These are phyloP conservation scores for Pteropus rufus DNA, from an alignment of 2,797 vertebrate species.

Conservation along the genomic window DNA sequence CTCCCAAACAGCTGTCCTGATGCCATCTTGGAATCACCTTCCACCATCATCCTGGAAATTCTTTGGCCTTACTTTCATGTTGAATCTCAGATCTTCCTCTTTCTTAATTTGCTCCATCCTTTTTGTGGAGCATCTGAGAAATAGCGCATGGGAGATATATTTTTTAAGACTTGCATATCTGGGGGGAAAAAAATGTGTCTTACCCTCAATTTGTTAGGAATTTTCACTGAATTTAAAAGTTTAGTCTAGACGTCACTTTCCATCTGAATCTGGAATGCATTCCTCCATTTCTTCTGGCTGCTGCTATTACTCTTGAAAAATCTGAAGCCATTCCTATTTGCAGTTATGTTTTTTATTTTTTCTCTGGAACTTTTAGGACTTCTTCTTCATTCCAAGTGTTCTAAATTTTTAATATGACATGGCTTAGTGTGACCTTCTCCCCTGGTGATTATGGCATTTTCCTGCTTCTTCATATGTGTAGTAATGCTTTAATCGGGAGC, in stretches of 20 bases:
- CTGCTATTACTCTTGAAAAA: neutral
- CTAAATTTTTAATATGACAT: neutral
- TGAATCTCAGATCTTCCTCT: neutral
- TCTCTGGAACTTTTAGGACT: neutral
- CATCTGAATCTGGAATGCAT: neutral
- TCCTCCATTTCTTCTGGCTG: neutral
- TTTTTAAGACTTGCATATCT: neutral
- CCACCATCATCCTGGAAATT: neutral
- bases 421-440: neutral
- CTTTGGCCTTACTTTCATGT: neutral
- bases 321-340: neutral
- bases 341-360: neutral
- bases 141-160: neutral
- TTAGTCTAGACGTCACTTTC: neutral
- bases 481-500: neutral
- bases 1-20: neutral
- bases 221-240: neutral
- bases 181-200: neutral
- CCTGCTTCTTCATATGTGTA: neutral
- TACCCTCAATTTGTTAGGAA: neutral
- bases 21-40: neutral
- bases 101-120: neutral
- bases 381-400: neutral
- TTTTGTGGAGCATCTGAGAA: neutral
- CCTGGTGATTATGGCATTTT: neutral